Conservation (phyloP, 2,888 invertebrate genomes). For the Lordiphosa andalusiaca region DNA sequence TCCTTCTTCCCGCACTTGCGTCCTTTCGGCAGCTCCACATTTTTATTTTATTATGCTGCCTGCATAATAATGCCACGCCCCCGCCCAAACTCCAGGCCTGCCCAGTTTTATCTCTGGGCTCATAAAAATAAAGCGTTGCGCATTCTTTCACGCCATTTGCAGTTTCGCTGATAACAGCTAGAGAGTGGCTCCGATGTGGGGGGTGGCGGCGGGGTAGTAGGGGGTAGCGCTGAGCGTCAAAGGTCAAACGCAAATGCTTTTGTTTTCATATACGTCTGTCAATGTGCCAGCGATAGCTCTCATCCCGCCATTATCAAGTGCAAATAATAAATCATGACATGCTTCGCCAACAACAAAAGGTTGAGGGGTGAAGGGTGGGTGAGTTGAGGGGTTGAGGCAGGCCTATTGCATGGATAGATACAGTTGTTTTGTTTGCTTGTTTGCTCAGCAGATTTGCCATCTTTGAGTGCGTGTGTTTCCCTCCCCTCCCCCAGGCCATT, state of each 20-base stretch:
- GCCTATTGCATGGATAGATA: constrained; percentile 23
- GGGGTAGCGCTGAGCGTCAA: constrained; percentile 32
- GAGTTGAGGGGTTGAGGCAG: background rate
- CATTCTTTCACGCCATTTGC: constrained; percentile 75
- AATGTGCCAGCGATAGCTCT: constrained; percentile 48
- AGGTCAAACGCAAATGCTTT: constrained; percentile 65
- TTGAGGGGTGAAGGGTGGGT: constrained; percentile 1
- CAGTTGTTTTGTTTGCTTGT: constrained; percentile 38
- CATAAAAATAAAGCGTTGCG: constrained; percentile 74
- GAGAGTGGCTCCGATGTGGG: constrained; percentile 10
- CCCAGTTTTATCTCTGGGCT: constrained; percentile 61
- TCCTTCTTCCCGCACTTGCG: background rate
- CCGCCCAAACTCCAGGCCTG: constrained; percentile 19
- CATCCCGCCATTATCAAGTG: constrained; percentile 62
- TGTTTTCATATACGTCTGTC: constrained; percentile 67
- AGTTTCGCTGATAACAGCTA: constrained; percentile 69
- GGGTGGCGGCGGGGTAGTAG: background rate
- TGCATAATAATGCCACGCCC: constrained; percentile 62
- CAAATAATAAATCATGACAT: constrained; percentile 69
- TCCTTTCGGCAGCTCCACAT: constrained; percentile 40
- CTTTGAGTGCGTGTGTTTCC: constrained; percentile 19
- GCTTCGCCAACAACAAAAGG: constrained; percentile 14
- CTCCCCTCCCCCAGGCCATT: constrained; percentile 45
- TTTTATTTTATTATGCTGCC: constrained; percentile 69
- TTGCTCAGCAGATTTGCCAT: constrained; percentile 42